Evolutionary conservation across 2,113 vertebrate genomes (phyloP).

Genomic region (Amia ocellicauda): DNA sequence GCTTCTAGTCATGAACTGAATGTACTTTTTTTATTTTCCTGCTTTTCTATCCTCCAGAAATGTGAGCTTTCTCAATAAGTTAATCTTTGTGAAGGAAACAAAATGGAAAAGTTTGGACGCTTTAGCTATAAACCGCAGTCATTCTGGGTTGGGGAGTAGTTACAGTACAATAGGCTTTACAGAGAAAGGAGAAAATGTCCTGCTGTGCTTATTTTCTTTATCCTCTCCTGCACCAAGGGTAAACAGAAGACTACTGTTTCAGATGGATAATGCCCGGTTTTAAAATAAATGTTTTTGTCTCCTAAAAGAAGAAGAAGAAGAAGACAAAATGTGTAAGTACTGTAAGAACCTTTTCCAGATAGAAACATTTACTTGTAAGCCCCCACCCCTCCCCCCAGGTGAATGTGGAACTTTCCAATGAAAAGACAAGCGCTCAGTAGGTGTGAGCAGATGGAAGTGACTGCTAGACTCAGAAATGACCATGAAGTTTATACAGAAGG

Average conservation of each 20-base stretch:
- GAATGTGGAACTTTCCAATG: slow-evolving; percentile 2
- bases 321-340: no score
- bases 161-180: slow-evolving; percentile 1
- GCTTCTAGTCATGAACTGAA: no score
- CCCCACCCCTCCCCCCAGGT: not conserved
- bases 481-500: slow-evolving; percentile 49
- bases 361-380: not conserved
- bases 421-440: slow-evolving; percentile 6
- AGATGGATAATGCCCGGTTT: slow-evolving; percentile 2
- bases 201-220: not conserved
- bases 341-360: not conserved
- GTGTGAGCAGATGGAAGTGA: slow-evolving; percentile 34
- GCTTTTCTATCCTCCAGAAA: no score
- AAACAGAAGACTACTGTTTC: slow-evolving; percentile 1
- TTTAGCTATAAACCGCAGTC: not conserved
- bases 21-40: no score
- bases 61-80: no score
- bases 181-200: not conserved
- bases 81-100: not conserved
- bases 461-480: slow-evolving; percentile 60
- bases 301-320: not conserved
- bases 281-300: not conserved
- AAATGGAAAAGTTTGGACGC: not conserved
- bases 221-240: not conserved
- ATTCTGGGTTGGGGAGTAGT: not conserved